Evolutionary conservation across 2,888 invertebrate genomes (phyloP).

Genomic region (Catocala nupta): DNA sequence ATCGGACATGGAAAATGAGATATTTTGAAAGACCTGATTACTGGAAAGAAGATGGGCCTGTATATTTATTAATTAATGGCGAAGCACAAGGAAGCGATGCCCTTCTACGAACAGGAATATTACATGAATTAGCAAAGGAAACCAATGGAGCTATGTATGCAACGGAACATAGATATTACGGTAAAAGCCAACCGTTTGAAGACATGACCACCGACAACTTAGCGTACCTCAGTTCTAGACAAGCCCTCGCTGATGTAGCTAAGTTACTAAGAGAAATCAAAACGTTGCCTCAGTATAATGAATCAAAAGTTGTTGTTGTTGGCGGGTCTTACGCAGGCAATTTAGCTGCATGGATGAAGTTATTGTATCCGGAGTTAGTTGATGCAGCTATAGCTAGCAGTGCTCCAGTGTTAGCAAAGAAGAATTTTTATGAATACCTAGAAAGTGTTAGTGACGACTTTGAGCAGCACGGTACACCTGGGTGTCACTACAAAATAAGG

Average conservation of each 20-base stretch:
- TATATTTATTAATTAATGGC: constrained; percentile 74
- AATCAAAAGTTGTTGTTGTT: constrained; percentile 74
- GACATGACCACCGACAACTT: constrained; percentile 64
- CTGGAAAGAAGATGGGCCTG: constrained; percentile 69
- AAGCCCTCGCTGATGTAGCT: constrained; percentile 76
- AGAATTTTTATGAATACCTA: constrained; percentile 76
- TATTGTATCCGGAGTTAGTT: constrained; percentile 73
- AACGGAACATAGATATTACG: constrained; percentile 79
- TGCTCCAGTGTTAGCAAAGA: constrained; percentile 77
- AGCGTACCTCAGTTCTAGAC: constrained; percentile 70
- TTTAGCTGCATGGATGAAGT: constrained; percentile 78
- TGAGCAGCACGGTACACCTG: constrained; percentile 66
- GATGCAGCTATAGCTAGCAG: constrained; percentile 79
- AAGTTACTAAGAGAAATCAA: constrained; percentile 64
- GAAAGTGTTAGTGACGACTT: constrained; percentile 75
- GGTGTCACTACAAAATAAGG: constrained; percentile 64
- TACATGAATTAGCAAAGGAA: constrained; percentile 75
- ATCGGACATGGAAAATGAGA: constrained; percentile 73
- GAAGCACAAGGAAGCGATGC: constrained; percentile 65
- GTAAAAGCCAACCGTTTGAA: constrained; percentile 72
- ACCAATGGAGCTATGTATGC: constrained; percentile 76
- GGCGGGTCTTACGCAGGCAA: constrained; percentile 81
- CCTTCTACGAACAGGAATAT: constrained; percentile 67
- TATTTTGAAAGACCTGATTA: constrained; percentile 71
- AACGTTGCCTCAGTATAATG: constrained; percentile 53